Evolutionary conservation across 2,797 vertebrate genomes (phyloP).

Genomic region (Varecia variegata): DNA sequence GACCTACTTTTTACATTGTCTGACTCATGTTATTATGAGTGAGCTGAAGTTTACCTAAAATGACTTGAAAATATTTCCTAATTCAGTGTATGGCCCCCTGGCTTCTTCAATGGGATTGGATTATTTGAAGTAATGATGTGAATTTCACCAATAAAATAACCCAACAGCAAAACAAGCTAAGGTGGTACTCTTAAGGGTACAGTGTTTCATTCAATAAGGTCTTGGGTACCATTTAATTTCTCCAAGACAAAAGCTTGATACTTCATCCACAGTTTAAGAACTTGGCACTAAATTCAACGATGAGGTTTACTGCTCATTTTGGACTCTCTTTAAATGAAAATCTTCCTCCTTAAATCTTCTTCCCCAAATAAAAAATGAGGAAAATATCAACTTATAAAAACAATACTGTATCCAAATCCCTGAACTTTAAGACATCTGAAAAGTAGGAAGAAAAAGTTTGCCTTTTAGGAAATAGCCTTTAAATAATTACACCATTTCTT

Average conservation of each 20-base stretch:
- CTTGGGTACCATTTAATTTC: neutral
- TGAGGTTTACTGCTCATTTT: neutral
- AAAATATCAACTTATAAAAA: neutral
- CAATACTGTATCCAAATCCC: neutral
- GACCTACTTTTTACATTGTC: neutral
- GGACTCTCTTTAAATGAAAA: neutral
- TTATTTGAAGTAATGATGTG: neutral
- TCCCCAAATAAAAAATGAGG: neutral
- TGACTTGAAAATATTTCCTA: neutral
- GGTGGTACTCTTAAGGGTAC: neutral
- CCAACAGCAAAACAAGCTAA: neutral
- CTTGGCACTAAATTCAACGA: neutral
- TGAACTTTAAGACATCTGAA: neutral
- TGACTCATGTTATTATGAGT: neutral
- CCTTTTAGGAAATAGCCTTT: neutral
- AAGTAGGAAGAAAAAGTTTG: neutral
- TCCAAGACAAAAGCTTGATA: neutral
- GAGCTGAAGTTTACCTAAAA: slow-evolving; percentile 6
- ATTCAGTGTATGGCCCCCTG: neutral
- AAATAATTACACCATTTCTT: neutral
- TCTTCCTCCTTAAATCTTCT: neutral
- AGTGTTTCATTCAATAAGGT: neutral
- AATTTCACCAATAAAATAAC: neutral
- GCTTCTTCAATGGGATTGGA: neutral
- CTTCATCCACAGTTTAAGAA: neutral